Percentiles rank a stretch among this genome's conserved stretches.
Conservation (phyloP, 1,140 invertebrate genomes). For the Leptinotarsa texana region DNA sequence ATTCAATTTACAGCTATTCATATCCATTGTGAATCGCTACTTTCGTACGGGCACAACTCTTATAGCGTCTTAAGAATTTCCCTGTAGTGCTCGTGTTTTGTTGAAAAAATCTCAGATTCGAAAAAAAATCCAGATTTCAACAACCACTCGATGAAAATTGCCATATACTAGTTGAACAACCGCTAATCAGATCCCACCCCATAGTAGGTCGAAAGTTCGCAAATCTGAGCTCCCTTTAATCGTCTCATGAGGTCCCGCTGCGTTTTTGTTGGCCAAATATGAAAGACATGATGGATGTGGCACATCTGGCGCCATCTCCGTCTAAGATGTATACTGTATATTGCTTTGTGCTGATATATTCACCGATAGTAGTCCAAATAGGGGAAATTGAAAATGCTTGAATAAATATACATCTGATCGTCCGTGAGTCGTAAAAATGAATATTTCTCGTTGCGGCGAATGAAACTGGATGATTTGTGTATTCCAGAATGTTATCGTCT, state of each 20-base stretch:
- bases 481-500: neutral
- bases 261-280: conserved; percentile 13
- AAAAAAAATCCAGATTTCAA: too few species aligned
- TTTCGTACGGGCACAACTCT: too few species aligned
- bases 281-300: conserved; percentile 11
- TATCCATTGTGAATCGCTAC: too few species aligned
- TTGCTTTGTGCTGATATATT: conserved; percentile 21
- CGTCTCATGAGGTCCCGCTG: conserved; percentile 13
- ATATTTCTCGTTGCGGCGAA: neutral
- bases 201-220: neutral
- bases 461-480: neutral
- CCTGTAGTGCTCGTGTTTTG: too few species aligned
- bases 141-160: too few species aligned
- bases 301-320: conserved; percentile 5
- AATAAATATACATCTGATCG: conserved; percentile 3
- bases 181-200: neutral
- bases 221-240: neutral
- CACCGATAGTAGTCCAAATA: neutral
- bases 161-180: neutral
- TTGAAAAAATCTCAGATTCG: too few species aligned
- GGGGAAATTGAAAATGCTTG: conserved; percentile 16
- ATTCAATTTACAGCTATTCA: too few species aligned
- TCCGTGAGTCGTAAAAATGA: neutral
- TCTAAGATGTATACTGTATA: conserved; percentile 16
- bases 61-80: too few species aligned